Conservation (phyloP, 2,113 vertebrate species). For the Patagioenas fasciata region DNA sequence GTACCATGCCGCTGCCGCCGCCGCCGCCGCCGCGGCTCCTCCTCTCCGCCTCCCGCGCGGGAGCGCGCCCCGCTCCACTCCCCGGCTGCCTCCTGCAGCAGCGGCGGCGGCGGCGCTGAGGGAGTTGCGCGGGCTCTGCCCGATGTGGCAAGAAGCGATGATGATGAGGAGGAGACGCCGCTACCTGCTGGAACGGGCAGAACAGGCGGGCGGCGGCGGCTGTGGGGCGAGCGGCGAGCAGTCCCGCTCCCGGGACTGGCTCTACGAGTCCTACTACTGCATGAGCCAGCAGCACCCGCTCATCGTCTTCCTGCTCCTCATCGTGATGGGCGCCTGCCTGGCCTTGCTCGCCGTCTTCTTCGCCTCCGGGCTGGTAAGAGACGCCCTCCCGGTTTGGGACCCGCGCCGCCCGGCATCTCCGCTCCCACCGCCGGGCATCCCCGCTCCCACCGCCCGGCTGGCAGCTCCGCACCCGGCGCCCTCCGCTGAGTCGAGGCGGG, state of each 20-base stretch:
- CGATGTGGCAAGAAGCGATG: constrained; percentile 89
- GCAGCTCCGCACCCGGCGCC: neutral
- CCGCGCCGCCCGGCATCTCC: neutral
- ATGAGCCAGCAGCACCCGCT: constrained; percentile 99
- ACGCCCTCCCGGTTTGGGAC: neutral
- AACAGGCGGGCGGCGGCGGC: constrained; percentile 54
- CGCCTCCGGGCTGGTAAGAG: constrained; percentile 94
- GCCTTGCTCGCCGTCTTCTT: constrained; percentile 96
- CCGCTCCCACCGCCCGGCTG: neutral
- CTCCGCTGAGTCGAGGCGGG: neutral
- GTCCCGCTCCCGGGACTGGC: constrained; percentile 89
- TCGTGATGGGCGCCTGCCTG: constrained; percentile 96
- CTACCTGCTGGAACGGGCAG: constrained; percentile 82
- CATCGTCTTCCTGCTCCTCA: constrained; percentile 95
- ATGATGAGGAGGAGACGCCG: constrained; percentile 86
- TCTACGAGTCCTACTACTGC: constrained; percentile 96
- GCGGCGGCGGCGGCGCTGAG: constrained; percentile 21
- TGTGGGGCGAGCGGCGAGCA: constrained; percentile 66
- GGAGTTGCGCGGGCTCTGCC: constrained; percentile 24
- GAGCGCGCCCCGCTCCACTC: constrained; percentile 41
- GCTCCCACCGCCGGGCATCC: neutral
- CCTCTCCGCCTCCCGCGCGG: constrained; percentile 29
- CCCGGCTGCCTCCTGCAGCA: constrained; percentile 22
- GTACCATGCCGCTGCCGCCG: neutral
- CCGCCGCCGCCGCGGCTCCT: constrained; percentile 33